Conservation (phyloP, 2,797 vertebrate species). For the Garrulus glandarius region DNA sequence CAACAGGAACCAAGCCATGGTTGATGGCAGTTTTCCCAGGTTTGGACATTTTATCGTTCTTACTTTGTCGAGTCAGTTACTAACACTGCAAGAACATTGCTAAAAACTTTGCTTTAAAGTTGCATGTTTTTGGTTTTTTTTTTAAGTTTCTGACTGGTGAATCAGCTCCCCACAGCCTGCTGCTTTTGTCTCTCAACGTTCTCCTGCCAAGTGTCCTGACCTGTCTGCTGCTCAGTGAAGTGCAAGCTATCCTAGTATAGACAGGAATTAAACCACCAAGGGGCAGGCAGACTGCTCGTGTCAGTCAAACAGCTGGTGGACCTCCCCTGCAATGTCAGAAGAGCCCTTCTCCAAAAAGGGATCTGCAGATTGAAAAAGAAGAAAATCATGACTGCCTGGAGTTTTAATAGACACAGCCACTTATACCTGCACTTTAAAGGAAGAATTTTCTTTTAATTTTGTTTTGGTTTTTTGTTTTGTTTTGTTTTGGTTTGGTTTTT, state of each 20-base stretch:
- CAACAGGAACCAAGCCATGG: slow-evolving; percentile 83
- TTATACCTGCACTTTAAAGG: not conserved
- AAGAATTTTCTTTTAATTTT: not conserved
- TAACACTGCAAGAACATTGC: slow-evolving; percentile 68
- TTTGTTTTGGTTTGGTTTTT: not conserved
- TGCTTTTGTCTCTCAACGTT: slow-evolving; percentile 74
- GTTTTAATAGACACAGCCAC: not conserved
- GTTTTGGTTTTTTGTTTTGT: not conserved
- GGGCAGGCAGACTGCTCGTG: slow-evolving; percentile 85
- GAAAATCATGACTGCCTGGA: not conserved
- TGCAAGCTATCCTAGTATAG: slow-evolving; percentile 84
- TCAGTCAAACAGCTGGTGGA: slow-evolving; percentile 86
- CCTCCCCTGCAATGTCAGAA: slow-evolving; percentile 73
- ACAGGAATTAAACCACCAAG: slow-evolving; percentile 88
- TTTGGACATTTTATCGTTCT: slow-evolving; percentile 85
- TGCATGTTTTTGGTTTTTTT: not conserved
- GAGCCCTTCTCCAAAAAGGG: slow-evolving; percentile 34
- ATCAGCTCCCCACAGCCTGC: slow-evolving; percentile 63
- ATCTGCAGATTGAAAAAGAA: not conserved
- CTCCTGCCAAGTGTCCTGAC: slow-evolving; percentile 74
- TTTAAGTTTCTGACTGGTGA: not conserved
- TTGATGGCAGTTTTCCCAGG: slow-evolving; percentile 80
- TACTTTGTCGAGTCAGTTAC: slow-evolving; percentile 48
- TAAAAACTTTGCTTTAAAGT: not conserved
- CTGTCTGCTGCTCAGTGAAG: slow-evolving; percentile 78